Percentiles rank a stretch among this genome's conserved stretches.
These are phyloP conservation scores for Bettongia penicillata DNA, from an alignment of 2,113 vertebrate genomes.

Conservation along the genomic window DNA sequence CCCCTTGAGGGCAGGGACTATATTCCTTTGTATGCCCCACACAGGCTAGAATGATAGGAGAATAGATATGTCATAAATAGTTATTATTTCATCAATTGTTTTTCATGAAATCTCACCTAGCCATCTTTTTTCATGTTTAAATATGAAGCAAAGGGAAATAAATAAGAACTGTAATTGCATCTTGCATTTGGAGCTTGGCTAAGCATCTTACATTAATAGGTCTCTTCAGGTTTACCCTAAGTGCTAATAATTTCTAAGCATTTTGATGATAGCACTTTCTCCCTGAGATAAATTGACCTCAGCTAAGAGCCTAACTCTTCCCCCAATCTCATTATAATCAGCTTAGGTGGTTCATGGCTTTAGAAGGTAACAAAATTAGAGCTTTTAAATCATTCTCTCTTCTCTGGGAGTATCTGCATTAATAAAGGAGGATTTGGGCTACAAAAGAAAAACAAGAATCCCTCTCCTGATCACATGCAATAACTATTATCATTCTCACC, in stretches of 20 bases:
- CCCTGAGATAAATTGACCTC: conserved; percentile 81
- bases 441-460: conserved; percentile 8
- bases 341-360: conserved; percentile 77
- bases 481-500: not conserved
- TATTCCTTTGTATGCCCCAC: not conserved
- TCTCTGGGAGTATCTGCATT: conserved; percentile 74
- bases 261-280: conserved; percentile 72
- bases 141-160: conserved; percentile 65
- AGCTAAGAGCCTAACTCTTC: conserved; percentile 79
- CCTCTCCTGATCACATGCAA: not conserved
- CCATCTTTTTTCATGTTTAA: conserved; percentile 70
- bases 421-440: conserved; percentile 63
- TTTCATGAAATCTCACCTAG: not conserved
- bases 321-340: conserved; percentile 84
- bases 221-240: conserved; percentile 61
- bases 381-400: conserved; percentile 85
- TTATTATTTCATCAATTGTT: conserved; percentile 66
- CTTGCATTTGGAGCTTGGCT: conserved; percentile 61
- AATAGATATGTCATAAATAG: conserved; percentile 50
- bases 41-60: not conserved
- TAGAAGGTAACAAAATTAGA: conserved; percentile 82
- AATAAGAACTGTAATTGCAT: conserved; percentile 55
- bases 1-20: not conserved
- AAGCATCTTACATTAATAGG: conserved; percentile 63
- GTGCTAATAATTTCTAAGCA: conserved; percentile 77